Percentiles rank a stretch among this genome's conserved stretches.
Evolutionary conservation across 2,797 vertebrate species (phyloP).

Genomic region (Eulemur rubriventer): DNA sequence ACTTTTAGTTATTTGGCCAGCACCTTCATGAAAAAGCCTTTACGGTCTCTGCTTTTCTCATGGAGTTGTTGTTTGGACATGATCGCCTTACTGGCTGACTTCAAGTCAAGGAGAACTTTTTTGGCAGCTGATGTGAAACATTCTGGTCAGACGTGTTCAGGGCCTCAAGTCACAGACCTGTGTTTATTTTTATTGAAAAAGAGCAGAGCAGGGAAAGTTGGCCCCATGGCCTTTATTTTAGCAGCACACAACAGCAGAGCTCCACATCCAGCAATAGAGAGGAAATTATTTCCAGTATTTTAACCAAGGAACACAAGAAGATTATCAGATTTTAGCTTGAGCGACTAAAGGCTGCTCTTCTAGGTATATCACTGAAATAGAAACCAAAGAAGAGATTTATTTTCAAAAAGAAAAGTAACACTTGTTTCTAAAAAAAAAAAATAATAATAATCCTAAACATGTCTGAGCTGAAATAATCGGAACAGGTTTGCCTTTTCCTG

Average conservation of each 20-base stretch:
- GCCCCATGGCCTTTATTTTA: not conserved
- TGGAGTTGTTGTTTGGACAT: not conserved
- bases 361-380: not conserved
- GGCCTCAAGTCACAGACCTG: conserved; percentile 18
- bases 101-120: conserved; percentile 22
- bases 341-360: conserved; percentile 6
- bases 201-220: conserved; percentile 1
- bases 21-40: not conserved
- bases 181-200: conserved; percentile 61
- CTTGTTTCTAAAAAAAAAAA: conserved; percentile 17
- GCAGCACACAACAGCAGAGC: not conserved
- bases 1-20: not conserved
- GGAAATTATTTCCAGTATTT: conserved; percentile 32
- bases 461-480: not conserved
- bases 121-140: conserved; percentile 50
- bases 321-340: not conserved
- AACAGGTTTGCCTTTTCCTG: not conserved
- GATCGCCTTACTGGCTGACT: not conserved
- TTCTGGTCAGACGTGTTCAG: conserved; percentile 15
- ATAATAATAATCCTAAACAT: not conserved
- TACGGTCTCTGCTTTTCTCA: not conserved
- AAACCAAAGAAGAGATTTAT: not conserved
- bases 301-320: not conserved
- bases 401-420: not conserved
- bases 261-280: not conserved